Evolutionary conservation across 2,888 invertebrate genomes (phyloP).

Genomic region (Drosophila neotestacea): DNA sequence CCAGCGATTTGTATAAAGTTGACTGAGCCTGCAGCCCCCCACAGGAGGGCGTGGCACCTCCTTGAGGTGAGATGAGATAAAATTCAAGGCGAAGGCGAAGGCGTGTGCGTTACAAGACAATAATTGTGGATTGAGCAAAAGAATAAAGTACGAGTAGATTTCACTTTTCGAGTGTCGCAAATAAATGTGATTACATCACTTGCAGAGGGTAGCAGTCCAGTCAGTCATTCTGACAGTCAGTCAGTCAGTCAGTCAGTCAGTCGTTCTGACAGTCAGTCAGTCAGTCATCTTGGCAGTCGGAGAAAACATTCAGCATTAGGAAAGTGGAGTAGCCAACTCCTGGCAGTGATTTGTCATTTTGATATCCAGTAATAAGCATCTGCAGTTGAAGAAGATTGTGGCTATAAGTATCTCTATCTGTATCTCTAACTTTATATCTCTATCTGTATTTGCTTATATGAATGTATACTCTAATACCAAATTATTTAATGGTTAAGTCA

Average conservation of each 20-base stretch:
- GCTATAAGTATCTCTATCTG: constrained; percentile 20
- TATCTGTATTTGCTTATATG: background rate
- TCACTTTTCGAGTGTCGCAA: constrained; percentile 65
- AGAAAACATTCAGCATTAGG: background rate
- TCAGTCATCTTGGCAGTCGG: background rate
- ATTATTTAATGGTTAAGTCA: too few species aligned
- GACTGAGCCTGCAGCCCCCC: constrained; percentile 1
- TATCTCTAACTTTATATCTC: background rate
- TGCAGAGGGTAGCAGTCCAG: constrained; percentile 21
- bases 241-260: constrained; percentile 9
- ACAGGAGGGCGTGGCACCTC: constrained; percentile 10
- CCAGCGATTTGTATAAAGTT: constrained; percentile 73
- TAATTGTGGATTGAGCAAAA: constrained; percentile 57
- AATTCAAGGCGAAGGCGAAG: constrained; percentile 10
- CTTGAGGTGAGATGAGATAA: background rate
- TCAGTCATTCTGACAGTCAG: constrained; percentile 17
- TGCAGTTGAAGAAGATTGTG: constrained; percentile 48
- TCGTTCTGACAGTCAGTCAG: constrained; percentile 16
- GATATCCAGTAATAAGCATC: constrained; percentile 71
- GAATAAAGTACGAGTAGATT: constrained; percentile 8
- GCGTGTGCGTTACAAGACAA: constrained; percentile 72
- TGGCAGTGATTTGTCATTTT: constrained; percentile 74
- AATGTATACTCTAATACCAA: too few species aligned
- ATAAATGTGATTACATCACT: constrained; percentile 77
- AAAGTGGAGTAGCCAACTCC: constrained; percentile 14